phyloP scores from a whole-genome alignment of 2,797 vertebrate genomes.

The Pempheris klunzingeri region DNA sequence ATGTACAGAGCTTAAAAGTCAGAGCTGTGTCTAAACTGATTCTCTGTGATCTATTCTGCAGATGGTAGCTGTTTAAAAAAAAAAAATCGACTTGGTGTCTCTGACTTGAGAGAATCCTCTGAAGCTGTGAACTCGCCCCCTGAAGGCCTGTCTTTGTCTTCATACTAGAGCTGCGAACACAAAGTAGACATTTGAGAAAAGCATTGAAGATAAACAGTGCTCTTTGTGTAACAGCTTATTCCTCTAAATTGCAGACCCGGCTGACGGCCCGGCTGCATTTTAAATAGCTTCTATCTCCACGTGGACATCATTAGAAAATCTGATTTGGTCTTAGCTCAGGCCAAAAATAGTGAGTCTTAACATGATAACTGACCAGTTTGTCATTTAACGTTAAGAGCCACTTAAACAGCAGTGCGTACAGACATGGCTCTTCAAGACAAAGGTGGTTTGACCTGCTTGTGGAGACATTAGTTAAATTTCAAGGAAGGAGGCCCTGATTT shows the following conservation, averaged over 20 bases:
- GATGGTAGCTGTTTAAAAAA: not conserved
- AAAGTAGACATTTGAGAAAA: slow-evolving; percentile 20
- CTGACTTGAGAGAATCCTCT: slow-evolving; percentile 1
- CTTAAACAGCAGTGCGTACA: slow-evolving; percentile 34
- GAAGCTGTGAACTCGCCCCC: not conserved
- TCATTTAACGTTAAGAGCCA: slow-evolving; percentile 16
- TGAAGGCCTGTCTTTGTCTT: slow-evolving; percentile 3
- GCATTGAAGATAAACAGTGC: not conserved
- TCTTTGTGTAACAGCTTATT: slow-evolving; percentile 8
- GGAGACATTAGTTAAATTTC: slow-evolving; percentile 5
- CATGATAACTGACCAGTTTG: not conserved
- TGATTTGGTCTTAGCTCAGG: slow-evolving; percentile 47
- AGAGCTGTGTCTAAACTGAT: not conserved
- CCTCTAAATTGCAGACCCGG: slow-evolving; percentile 18
- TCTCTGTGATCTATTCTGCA: slow-evolving; percentile 1
- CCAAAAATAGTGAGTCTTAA: slow-evolving; percentile 6
- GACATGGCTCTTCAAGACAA: slow-evolving; percentile 36
- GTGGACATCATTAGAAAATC: slow-evolving; percentile 22
- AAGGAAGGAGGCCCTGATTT: slow-evolving; percentile 54
- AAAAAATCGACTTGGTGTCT: not conserved
- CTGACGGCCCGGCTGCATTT: slow-evolving; percentile 11
- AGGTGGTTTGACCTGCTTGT: slow-evolving; percentile 48
- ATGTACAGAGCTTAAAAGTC: slow-evolving; percentile 10
- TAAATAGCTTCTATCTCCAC: not conserved
- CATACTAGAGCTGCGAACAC: slow-evolving; percentile 11